Evolutionary conservation across 2,797 vertebrate genomes (phyloP).

Genomic region (Siniperca scherzeri): DNA sequence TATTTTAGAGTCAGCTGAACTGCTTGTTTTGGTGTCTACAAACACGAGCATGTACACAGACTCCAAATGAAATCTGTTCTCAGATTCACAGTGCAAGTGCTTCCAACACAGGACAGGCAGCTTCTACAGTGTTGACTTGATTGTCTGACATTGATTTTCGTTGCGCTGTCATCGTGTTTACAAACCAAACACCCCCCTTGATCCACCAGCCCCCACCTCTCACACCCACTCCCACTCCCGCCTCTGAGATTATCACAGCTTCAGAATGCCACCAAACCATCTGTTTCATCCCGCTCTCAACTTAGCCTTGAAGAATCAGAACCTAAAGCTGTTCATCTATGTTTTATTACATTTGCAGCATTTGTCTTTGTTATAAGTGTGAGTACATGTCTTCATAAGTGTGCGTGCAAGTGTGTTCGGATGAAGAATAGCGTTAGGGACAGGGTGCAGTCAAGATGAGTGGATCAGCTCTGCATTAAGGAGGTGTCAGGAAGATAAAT

Average conservation of each 20-base stretch:
- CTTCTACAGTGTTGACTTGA: slow-evolving; percentile 41
- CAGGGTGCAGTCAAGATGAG: slow-evolving; percentile 65
- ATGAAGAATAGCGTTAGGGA: slow-evolving; percentile 31
- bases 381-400: neutral
- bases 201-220: slow-evolving; percentile 21
- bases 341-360: neutral
- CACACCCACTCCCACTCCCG: slow-evolving; percentile 26
- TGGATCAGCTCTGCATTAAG: slow-evolving; percentile 81
- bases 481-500: slow-evolving; percentile 85
- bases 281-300: slow-evolving; percentile 35
- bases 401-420: neutral
- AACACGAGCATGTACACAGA: neutral
- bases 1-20: slow-evolving; percentile 18
- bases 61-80: slow-evolving; percentile 20
- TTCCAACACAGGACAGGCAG: slow-evolving; percentile 33
- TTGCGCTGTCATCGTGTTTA: slow-evolving; percentile 60
- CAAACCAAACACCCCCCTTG: slow-evolving; percentile 45
- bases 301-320: neutral
- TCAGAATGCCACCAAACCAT: slow-evolving; percentile 39
- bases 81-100: slow-evolving; percentile 13
- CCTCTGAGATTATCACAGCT: slow-evolving; percentile 57
- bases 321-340: neutral
- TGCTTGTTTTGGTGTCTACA: slow-evolving; percentile 10
- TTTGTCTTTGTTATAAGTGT: slow-evolving; percentile 11
- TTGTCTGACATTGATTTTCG: slow-evolving; percentile 70